phyloP scores from a whole-genome alignment of 2,113 vertebrate genomes.

The Limanda limanda region DNA sequence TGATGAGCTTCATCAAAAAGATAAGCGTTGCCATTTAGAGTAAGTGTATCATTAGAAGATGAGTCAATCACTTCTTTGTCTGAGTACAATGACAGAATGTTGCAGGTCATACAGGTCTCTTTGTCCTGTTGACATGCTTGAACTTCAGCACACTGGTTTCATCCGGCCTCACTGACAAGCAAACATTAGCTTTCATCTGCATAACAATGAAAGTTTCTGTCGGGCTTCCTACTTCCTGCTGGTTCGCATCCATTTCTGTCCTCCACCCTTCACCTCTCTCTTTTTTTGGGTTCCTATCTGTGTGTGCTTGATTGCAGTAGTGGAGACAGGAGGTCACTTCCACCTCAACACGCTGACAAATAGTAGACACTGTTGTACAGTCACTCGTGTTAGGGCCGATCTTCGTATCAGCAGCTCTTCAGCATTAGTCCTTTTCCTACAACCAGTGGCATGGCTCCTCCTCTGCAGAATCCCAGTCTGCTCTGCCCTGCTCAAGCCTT shows the following conservation, averaged over 20 bases:
- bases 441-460: no score
- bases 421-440: no score
- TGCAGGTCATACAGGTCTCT: neutral
- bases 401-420: neutral
- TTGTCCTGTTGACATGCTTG: neutral
- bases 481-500: neutral
- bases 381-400: neutral
- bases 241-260: neutral
- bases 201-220: neutral
- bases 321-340: neutral
- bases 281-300: neutral
- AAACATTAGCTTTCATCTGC: neutral
- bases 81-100: no score
- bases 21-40: neutral
- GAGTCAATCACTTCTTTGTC: neutral
- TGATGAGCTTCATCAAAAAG: neutral
- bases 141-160: neutral
- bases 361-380: neutral
- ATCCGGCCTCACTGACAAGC: neutral
- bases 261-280: neutral
- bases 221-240: no score
- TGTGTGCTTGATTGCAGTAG: neutral
- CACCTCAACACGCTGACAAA: neutral
- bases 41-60: neutral
- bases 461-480: no score